Evolutionary conservation across 2,888 invertebrate genomes (phyloP).

Genomic region (Chrysolina oricalcia): DNA sequence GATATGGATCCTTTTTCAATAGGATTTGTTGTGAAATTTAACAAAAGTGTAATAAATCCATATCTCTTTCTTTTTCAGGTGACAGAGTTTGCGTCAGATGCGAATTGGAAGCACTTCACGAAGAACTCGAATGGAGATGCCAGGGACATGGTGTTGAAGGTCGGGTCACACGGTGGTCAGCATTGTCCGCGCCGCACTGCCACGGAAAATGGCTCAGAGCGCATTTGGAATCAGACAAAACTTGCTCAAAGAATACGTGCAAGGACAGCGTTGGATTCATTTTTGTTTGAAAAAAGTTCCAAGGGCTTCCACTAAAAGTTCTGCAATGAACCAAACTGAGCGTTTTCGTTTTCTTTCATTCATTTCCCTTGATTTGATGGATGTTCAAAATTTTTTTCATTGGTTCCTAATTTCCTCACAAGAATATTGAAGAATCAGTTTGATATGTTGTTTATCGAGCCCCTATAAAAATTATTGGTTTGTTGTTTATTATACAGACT

Average conservation of each 20-base stretch:
- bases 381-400: background rate
- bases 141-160: constrained; percentile 88
- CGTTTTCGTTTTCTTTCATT: constrained; percentile 3
- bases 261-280: constrained; percentile 66
- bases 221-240: constrained; percentile 63
- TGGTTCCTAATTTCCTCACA: background rate
- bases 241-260: constrained; percentile 66
- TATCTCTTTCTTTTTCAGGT: constrained; percentile 74
- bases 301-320: constrained; percentile 2
- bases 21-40: no score
- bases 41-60: no score
- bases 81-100: constrained; percentile 87
- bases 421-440: background rate
- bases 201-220: constrained; percentile 89
- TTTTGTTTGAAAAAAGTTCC: constrained; percentile 63
- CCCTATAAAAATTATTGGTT: background rate
- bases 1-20: no score
- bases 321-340: constrained; percentile 8
- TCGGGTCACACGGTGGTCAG: constrained; percentile 86
- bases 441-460: background rate
- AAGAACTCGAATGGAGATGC: constrained; percentile 84
- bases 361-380: background rate
- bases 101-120: constrained; percentile 86
- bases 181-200: constrained; percentile 89
- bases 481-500: background rate